A percentile compares a stretch with the other conserved stretches of the same genome.
Conservation (phyloP, 2,797 vertebrate genomes). For the Acrossocheilus wenchowensis region DNA sequence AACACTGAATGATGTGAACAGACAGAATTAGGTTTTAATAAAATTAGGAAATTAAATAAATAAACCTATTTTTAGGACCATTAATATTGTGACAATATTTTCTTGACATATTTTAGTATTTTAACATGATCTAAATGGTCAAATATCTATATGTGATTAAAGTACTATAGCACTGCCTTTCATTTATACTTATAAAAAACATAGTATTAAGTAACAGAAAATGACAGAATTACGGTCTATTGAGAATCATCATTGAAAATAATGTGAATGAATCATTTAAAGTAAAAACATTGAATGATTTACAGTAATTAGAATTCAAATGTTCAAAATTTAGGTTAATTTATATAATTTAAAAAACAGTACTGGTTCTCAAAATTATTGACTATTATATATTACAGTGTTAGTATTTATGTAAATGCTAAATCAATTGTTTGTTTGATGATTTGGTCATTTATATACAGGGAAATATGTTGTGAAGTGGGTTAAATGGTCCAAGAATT, state of each 20-base stretch:
- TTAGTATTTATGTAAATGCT: not conserved
- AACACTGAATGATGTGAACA: not conserved
- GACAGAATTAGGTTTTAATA: not conserved
- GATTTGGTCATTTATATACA: not conserved
- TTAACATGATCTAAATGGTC: not conserved
- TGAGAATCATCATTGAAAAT: not conserved
- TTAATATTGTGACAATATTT: not conserved
- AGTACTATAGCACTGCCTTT: not conserved
- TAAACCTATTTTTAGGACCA: not conserved
- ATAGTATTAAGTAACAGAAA: not conserved
- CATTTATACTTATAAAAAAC: not conserved
- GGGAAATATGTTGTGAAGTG: not conserved
- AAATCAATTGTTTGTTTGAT: not conserved
- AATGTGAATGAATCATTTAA: not conserved
- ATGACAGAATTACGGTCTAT: not conserved
- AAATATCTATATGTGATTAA: not conserved
- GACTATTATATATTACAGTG: not conserved
- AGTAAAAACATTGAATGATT: not conserved
- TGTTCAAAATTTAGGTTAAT: not conserved
- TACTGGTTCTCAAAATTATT: not conserved
- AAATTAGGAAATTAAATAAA: not conserved
- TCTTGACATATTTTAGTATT: not conserved
- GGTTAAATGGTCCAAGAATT: not conserved
- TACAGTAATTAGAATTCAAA: not conserved
- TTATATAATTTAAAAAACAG: not conserved